phyloP scores from a whole-genome alignment of 2,113 vertebrate genomes.

The Grus americana region DNA sequence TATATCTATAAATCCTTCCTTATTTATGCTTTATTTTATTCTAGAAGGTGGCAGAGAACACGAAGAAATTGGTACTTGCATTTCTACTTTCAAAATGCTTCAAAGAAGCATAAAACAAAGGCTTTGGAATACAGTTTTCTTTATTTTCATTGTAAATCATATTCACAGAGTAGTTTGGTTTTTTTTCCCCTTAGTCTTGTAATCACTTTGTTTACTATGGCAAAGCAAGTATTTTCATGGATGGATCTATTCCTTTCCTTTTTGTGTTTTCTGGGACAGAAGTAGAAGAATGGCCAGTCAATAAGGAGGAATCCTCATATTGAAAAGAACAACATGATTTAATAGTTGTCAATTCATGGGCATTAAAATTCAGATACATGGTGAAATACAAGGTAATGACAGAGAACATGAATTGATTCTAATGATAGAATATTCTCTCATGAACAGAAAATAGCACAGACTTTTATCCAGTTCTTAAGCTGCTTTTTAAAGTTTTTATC shows the following conservation, averaged over 20 bases:
- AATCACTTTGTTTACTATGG: background rate
- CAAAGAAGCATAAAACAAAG: background rate
- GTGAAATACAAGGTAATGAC: conserved; percentile 63
- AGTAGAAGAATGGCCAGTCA: background rate
- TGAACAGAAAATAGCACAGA: conserved; percentile 60
- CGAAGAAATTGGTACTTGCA: background rate
- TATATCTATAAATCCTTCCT: background rate
- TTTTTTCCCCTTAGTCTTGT: background rate
- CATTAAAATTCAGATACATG: conserved; percentile 55
- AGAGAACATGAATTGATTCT: conserved; percentile 27
- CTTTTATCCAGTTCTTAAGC: conserved; percentile 68
- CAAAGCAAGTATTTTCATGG: background rate
- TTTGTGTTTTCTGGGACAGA: background rate
- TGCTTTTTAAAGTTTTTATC: conserved; percentile 66
- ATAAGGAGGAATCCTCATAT: conserved; percentile 9
- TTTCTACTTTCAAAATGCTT: conserved; percentile 9
- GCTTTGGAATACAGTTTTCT: background rate
- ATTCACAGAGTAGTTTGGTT: background rate
- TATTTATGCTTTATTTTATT: conserved; percentile 4
- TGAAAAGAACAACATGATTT: conserved; percentile 63
- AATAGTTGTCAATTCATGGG: conserved; percentile 57
- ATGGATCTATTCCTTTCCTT: background rate
- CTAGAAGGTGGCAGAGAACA: background rate
- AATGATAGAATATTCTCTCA: conserved; percentile 15
- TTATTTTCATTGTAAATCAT: background rate